Base-by-base conservation (phyloP, 2,888 invertebrate genomes). In the Phyllotreta cruciferae region DNA sequence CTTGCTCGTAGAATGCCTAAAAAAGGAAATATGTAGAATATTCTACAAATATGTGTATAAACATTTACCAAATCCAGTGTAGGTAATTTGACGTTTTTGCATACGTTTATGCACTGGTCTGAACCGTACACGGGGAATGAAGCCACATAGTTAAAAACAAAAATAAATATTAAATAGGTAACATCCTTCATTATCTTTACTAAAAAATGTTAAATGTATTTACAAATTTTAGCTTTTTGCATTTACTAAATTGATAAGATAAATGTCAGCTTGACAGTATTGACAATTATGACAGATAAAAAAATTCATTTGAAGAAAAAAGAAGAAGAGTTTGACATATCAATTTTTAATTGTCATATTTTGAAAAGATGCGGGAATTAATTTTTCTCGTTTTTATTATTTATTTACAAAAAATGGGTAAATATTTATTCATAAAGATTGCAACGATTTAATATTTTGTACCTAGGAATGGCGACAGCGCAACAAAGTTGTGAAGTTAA, bases 1-100 rank as follows among this genome's bases (percentile, higher is more conserved):
- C 66, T 68, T 74, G 73, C 42, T 74, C 75, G 55, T 76, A 74
- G 56, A 74, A 71, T 49, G 70, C 71, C 75, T 76, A 53, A 45
- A 56, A 53, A 44, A 45, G 7, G 9, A 11, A 10, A 39, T 37
- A 56, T 60, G 4, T 24, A 24, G 24, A 24, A 24, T 24, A 39
- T 47, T 37, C 8, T 60, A 45, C 58, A 49, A 39, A 13, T 56
- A 5, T 53, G 37, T 45, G 52, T 44, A 56, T 41, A 39, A 10
- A 60, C 53, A 57, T 42, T 66, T 69, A 73, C 73, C 66, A 70
- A 57, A 50, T 72, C 71, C 53, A 73, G 62, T 6, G 65, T 44
- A 11, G 73, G 71, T 60, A 73, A 67, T 47, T 70, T 52, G 44
- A 66, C 69, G 47, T 67, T 63, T 56, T 67, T 70, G 55, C 74